Percentiles rank a stretch among this genome's conserved stretches.
These are phyloP conservation scores for Garrulus glandarius DNA, from an alignment of 2,797 vertebrate species.

Conservation along the genomic window DNA sequence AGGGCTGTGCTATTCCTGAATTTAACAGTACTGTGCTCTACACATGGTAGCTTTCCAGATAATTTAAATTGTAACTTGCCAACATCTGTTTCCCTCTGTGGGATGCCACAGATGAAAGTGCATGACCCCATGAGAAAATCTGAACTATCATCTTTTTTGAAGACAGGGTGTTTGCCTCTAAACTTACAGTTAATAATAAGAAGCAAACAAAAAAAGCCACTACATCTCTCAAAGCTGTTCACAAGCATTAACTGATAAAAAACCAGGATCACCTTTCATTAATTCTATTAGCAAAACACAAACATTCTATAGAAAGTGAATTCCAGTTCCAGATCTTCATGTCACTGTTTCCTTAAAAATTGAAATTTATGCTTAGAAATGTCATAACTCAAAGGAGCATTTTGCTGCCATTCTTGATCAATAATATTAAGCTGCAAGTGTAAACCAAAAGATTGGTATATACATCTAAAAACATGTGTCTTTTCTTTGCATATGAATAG, in stretches of 20 bases:
- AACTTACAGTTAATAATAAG: constrained; percentile 1
- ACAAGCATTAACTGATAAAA: background rate
- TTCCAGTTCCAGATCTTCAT: constrained; percentile 7
- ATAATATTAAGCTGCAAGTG: constrained; percentile 35
- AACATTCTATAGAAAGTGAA: constrained; percentile 1
- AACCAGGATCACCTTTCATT: background rate
- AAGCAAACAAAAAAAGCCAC: background rate
- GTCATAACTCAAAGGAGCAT: constrained; percentile 10
- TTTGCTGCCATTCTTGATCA: constrained; percentile 46
- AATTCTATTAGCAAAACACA: constrained; percentile 55
- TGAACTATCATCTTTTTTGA: background rate
- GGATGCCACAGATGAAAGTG: constrained; percentile 52
- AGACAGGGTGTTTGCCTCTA: background rate
- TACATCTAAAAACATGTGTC: constrained; percentile 34
- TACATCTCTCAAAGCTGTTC: background rate
- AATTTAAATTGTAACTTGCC: constrained; percentile 34
- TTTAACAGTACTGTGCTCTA: background rate
- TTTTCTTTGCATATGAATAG: constrained; percentile 60
- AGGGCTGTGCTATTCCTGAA: background rate
- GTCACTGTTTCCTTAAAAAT: constrained; percentile 4
- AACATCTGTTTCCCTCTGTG: constrained; percentile 62
- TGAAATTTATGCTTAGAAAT: constrained; percentile 1
- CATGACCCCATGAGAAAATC: constrained; percentile 45
- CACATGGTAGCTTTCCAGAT: background rate
- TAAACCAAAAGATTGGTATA: constrained; percentile 53